phyloP scores from a whole-genome alignment of 2,888 invertebrate species.

The Aphelenchoides bicaudatus region DNA sequence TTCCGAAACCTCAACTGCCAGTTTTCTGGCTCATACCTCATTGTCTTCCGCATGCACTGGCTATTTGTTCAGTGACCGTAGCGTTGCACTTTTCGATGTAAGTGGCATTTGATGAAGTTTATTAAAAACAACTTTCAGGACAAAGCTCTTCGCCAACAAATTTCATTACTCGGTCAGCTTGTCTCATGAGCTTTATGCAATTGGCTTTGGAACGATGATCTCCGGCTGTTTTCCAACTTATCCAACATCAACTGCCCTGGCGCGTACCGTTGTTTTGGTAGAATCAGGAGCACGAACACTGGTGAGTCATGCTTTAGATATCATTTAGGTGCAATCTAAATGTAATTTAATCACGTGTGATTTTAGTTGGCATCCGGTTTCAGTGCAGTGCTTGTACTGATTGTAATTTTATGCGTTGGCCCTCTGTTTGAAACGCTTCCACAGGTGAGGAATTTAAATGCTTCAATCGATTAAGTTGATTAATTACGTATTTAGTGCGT shows the following conservation, averaged over 20 bases:
- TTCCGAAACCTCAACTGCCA: slow-evolving; percentile 32
- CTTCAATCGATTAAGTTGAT: background rate
- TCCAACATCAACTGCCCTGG: slow-evolving; percentile 63
- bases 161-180: slow-evolving; percentile 13
- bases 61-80: slow-evolving; percentile 63
- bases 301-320: slow-evolving; percentile 49
- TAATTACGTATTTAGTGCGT: slow-evolving; percentile 40
- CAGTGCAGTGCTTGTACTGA: slow-evolving; percentile 72
- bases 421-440: slow-evolving; percentile 82
- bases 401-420: slow-evolving; percentile 79
- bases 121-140: background rate
- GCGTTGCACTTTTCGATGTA: slow-evolving; percentile 63
- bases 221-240: slow-evolving; percentile 66
- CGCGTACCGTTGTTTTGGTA: slow-evolving; percentile 71
- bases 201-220: slow-evolving; percentile 68
- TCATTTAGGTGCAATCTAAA: background rate
- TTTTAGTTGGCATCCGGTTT: slow-evolving; percentile 71
- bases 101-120: slow-evolving; percentile 61
- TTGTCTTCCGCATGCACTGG: slow-evolving; percentile 65
- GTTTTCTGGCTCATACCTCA: slow-evolving; percentile 35
- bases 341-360: no score
- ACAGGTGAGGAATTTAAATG: slow-evolving; percentile 64
- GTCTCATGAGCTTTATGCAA: slow-evolving; percentile 44
- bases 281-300: slow-evolving; percentile 80
- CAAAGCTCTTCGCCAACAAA: slow-evolving; percentile 1